These are phyloP conservation scores for Peromyscus californicus DNA, from an alignment of 2,113 vertebrate genomes.

Conservation along the genomic window DNA sequence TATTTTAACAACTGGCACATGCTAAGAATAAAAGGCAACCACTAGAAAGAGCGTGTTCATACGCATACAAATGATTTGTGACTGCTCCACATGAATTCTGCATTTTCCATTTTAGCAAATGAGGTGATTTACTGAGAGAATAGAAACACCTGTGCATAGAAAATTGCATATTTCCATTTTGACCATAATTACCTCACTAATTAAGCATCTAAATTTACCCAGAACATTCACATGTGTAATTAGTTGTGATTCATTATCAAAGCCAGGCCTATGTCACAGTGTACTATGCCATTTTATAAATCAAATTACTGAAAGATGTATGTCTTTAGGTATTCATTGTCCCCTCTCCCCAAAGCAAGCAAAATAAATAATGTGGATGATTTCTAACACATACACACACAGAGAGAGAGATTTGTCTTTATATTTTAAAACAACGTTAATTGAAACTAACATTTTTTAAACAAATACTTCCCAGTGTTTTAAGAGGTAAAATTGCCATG, in stretches of 20 bases:
- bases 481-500: background rate
- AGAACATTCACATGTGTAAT: slow-evolving; percentile 46
- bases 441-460: background rate
- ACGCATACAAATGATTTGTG: background rate
- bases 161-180: slow-evolving; percentile 64
- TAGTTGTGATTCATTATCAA: slow-evolving; percentile 61
- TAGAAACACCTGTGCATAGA: slow-evolving; percentile 66
- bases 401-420: background rate
- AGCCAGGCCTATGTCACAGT: background rate
- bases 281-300: slow-evolving; percentile 48
- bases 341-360: background rate
- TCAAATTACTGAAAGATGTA: slow-evolving; percentile 45
- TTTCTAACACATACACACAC: background rate
- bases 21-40: slow-evolving; percentile 24
- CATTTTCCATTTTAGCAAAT: slow-evolving; percentile 68
- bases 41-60: background rate
- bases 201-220: slow-evolving; percentile 64
- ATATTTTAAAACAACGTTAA: background rate
- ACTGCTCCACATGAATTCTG: background rate
- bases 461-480: background rate
- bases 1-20: background rate
- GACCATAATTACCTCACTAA: slow-evolving; percentile 72
- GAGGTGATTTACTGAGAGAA: slow-evolving; percentile 66
- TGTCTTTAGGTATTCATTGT: background rate
- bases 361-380: background rate